Evolutionary conservation across 2,888 invertebrate genomes (phyloP).

Genomic region (Poecilus cupreus): DNA sequence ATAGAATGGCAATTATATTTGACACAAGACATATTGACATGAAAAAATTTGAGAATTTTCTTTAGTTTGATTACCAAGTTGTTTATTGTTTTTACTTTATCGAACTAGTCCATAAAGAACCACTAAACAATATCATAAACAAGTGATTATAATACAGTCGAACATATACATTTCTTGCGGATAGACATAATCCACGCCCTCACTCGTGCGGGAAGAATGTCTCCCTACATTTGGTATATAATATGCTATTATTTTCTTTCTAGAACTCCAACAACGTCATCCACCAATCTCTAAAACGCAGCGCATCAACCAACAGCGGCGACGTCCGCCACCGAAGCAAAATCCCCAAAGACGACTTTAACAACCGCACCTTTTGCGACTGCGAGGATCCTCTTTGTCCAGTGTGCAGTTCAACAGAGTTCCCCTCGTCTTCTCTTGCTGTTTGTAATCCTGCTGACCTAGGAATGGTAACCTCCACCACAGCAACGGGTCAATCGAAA

Average conservation of each 20-base stretch:
- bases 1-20: no score
- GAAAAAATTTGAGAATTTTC: no score
- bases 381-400: constrained; percentile 22
- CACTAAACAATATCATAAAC: no score
- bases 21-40: no score
- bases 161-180: neutral
- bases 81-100: no score
- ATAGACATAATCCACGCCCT: no score
- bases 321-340: constrained; percentile 27
- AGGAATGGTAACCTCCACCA: neutral
- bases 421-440: neutral
- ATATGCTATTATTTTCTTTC: neutral
- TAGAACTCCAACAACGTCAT: neutral
- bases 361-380: constrained; percentile 41
- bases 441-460: neutral
- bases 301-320: constrained; percentile 38
- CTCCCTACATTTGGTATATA: no score
- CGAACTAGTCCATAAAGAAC: no score
- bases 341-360: constrained; percentile 51
- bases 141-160: no score
- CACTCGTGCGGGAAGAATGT: no score
- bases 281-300: constrained; percentile 21
- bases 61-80: no score
- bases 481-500: constrained; percentile 71
- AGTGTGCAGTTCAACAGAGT: neutral